A percentile compares a stretch with the other conserved stretches of the same genome.
Evolutionary conservation across 2,797 vertebrate species (phyloP).

Genomic region (Ctenochaetus hawaiiensis): DNA sequence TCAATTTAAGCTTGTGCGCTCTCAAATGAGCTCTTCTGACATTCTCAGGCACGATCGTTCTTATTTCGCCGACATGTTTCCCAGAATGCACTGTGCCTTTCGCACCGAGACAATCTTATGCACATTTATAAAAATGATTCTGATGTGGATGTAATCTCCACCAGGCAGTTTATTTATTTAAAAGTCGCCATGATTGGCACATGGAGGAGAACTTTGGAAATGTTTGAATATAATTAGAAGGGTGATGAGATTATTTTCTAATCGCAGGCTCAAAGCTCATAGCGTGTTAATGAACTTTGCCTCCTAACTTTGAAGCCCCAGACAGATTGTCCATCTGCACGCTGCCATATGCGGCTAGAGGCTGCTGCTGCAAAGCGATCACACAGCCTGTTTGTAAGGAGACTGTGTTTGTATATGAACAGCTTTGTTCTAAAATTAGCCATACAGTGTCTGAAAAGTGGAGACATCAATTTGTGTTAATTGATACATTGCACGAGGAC

Average conservation of each 20-base stretch:
- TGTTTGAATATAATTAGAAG: slow-evolving; percentile 66
- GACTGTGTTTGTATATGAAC: slow-evolving; percentile 50
- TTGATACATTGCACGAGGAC: slow-evolving; percentile 57
- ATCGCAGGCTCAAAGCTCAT: slow-evolving; percentile 63
- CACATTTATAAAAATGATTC: slow-evolving; percentile 43
- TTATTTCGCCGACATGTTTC: neutral
- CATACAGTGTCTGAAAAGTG: slow-evolving; percentile 35
- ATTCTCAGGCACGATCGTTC: neutral
- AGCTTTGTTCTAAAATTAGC: slow-evolving; percentile 65
- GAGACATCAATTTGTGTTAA: slow-evolving; percentile 51
- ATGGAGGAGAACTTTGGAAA: slow-evolving; percentile 49
- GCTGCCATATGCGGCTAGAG: slow-evolving; percentile 72
- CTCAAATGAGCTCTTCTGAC: neutral
- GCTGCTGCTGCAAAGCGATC: slow-evolving; percentile 60
- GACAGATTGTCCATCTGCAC: slow-evolving; percentile 79
- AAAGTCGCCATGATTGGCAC: slow-evolving; percentile 46
- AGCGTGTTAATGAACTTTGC: slow-evolving; percentile 77
- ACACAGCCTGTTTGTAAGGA: slow-evolving; percentile 49
- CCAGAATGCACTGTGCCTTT: slow-evolving; percentile 14
- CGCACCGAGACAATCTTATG: slow-evolving; percentile 12
- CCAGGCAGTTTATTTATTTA: slow-evolving; percentile 28
- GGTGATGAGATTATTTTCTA: slow-evolving; percentile 77
- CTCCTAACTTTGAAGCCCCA: slow-evolving; percentile 76
- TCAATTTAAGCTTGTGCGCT: neutral
- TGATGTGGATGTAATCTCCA: slow-evolving; percentile 12